phyloP scores from a whole-genome alignment of 2,888 invertebrate species.

The Cepaea hortensis region DNA sequence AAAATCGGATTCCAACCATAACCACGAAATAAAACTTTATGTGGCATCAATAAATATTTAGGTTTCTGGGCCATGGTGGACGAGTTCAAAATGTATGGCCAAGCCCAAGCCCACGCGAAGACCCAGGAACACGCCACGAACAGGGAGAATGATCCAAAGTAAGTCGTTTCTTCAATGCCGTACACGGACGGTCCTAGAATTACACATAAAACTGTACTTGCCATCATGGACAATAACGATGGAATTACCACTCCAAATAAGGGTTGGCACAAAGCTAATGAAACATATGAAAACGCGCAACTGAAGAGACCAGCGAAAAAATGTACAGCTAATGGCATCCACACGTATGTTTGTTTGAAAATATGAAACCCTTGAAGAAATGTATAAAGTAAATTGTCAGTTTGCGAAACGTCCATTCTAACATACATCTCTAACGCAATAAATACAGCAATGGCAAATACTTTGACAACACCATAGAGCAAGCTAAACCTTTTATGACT shows the following conservation, averaged over 20 bases:
- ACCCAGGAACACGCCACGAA: slow-evolving; percentile 49
- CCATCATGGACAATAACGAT: slow-evolving; percentile 57
- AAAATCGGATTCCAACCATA: slow-evolving; percentile 58
- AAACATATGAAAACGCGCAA: slow-evolving; percentile 55
- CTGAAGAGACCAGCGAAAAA: slow-evolving; percentile 51
- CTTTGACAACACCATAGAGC: slow-evolving; percentile 55
- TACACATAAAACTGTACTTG: slow-evolving; percentile 52
- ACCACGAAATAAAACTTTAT: slow-evolving; percentile 55
- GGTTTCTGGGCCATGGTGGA: slow-evolving; percentile 47
- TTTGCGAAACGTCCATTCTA: slow-evolving; percentile 41
- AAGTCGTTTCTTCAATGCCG: slow-evolving; percentile 50
- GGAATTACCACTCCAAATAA: slow-evolving; percentile 57
- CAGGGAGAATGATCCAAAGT: slow-evolving; percentile 54
- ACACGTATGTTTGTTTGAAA: slow-evolving; percentile 37
- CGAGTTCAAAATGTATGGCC: slow-evolving; percentile 53
- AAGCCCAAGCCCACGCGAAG: slow-evolving; percentile 54
- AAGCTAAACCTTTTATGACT: slow-evolving; percentile 53
- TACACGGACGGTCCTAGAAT: slow-evolving; percentile 46
- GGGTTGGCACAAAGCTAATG: slow-evolving; percentile 56
- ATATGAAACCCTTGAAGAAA: slow-evolving; percentile 51
- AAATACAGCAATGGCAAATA: slow-evolving; percentile 53
- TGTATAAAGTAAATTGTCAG: slow-evolving; percentile 41
- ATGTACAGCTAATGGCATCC: slow-evolving; percentile 55
- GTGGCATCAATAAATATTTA: slow-evolving; percentile 55
- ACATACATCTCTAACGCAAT: slow-evolving; percentile 54